Conservation (phyloP, 2,797 vertebrate species). For the Pseudomugil tenellus region DNA sequence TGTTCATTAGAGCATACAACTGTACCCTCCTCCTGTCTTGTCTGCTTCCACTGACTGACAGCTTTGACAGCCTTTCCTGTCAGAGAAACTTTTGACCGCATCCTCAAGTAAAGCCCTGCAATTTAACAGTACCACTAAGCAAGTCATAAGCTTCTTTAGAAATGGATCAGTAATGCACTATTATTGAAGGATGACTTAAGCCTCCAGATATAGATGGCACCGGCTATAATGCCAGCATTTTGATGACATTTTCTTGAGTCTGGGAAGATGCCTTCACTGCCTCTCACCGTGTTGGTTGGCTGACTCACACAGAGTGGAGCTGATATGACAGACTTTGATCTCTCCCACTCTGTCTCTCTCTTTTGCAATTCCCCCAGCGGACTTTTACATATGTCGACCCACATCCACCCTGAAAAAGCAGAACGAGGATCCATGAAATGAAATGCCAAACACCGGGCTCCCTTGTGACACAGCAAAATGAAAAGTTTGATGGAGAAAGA, state of each 20-base stretch:
- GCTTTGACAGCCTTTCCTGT: conserved; percentile 67
- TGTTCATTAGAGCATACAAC: conserved; percentile 76
- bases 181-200: conserved; percentile 68
- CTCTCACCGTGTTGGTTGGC: conserved; percentile 52
- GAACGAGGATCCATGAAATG: conserved; percentile 71
- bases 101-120: conserved; percentile 61
- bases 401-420: conserved; percentile 65
- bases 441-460: conserved; percentile 62
- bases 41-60: conserved; percentile 69
- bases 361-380: conserved; percentile 58
- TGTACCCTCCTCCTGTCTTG: conserved; percentile 65
- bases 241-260: conserved; percentile 68
- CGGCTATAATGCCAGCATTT: conserved; percentile 62
- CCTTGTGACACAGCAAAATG: conserved; percentile 40
- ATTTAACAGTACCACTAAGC: conserved; percentile 54
- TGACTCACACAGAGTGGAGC: conserved; percentile 66
- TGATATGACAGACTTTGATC: conserved; percentile 76
- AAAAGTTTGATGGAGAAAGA: conserved; percentile 43
- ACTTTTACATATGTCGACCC: conserved; percentile 66
- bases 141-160: conserved; percentile 59
- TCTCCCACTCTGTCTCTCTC: conserved; percentile 51
- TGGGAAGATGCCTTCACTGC: conserved; percentile 62
- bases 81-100: conserved; percentile 63
- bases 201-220: conserved; percentile 71
- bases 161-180: conserved; percentile 63